Conservation (phyloP, 1,140 invertebrate genomes). For the Ips typographus region DNA sequence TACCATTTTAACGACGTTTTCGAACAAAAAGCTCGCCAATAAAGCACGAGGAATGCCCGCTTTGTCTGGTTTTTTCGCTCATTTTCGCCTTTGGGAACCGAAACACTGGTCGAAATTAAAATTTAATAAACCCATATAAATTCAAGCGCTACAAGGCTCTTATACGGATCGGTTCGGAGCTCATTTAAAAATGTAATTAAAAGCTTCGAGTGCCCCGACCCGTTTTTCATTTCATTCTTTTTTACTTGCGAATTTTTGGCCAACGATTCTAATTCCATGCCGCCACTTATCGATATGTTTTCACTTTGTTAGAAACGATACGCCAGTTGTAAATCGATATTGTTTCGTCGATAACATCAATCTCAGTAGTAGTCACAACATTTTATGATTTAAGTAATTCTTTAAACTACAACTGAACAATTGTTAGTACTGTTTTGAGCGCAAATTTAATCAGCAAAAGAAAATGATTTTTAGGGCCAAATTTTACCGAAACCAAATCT, state of each 20-base stretch:
- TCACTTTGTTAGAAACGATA: not conserved
- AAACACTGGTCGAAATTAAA: slow-evolving; percentile 39
- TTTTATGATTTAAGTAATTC: no score
- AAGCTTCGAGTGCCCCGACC: slow-evolving; percentile 27
- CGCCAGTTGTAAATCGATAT: no score
- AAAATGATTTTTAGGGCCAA: no score
- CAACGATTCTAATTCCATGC: slow-evolving; percentile 7
- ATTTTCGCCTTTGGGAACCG: slow-evolving; percentile 38
- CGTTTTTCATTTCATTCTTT: slow-evolving; percentile 14
- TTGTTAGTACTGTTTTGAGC: no score
- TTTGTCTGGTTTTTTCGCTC: slow-evolving; percentile 31
- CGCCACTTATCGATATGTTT: slow-evolving; percentile 10
- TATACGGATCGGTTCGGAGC: slow-evolving; percentile 23
- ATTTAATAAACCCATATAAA: slow-evolving; percentile 40
- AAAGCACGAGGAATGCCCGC: slow-evolving; percentile 33
- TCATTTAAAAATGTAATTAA: slow-evolving; percentile 41
- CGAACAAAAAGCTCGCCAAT: slow-evolving; percentile 32
- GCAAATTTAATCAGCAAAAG: no score
- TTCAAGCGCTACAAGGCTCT: slow-evolving; percentile 37
- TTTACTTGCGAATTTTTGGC: slow-evolving; percentile 19
- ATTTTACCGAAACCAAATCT: no score
- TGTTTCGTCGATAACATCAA: no score
- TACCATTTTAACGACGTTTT: slow-evolving; percentile 37
- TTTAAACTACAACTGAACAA: no score
- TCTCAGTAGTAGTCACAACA: no score